phyloP scores from a whole-genome alignment of 2,113 vertebrate genomes.

The Stictonetta naevosa region DNA sequence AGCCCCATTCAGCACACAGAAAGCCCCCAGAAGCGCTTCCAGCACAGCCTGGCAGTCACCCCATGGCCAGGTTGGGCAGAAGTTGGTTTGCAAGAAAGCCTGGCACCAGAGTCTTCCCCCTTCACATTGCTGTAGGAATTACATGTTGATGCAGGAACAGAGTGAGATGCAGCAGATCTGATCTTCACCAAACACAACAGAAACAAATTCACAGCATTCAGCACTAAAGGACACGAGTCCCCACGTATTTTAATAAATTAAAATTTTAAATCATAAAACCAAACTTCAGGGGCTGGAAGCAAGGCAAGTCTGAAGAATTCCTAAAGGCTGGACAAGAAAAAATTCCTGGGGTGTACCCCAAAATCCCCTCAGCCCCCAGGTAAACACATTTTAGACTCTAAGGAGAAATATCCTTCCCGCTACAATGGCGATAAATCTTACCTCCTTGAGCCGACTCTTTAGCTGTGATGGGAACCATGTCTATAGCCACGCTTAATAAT shows the following conservation, averaged over 20 bases:
- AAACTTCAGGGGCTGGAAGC: too few species aligned
- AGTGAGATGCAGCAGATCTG: background rate
- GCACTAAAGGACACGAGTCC: background rate
- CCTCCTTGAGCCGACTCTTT: background rate
- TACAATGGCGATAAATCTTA: background rate
- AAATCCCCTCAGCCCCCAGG: background rate
- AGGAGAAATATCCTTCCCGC: background rate
- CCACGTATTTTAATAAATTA: too few species aligned
- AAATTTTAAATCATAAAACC: too few species aligned
- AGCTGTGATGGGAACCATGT: background rate
- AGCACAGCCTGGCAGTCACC: background rate
- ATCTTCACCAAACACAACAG: background rate
- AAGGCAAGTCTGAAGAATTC: too few species aligned
- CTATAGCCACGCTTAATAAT: background rate
- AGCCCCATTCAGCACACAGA: accelerated
- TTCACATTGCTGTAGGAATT: background rate
- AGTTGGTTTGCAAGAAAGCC: background rate
- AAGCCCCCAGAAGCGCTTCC: background rate
- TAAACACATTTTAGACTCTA: background rate
- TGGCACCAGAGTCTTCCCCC: background rate
- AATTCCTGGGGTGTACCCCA: too few species aligned
- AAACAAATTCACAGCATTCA: background rate
- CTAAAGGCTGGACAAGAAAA: too few species aligned
- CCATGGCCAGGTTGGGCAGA: background rate
- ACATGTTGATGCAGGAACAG: background rate